Percentiles rank a stretch among this genome's conserved stretches.
Conservation (phyloP, 2,888 invertebrate genomes). For the Stictocephala bisonia region DNA sequence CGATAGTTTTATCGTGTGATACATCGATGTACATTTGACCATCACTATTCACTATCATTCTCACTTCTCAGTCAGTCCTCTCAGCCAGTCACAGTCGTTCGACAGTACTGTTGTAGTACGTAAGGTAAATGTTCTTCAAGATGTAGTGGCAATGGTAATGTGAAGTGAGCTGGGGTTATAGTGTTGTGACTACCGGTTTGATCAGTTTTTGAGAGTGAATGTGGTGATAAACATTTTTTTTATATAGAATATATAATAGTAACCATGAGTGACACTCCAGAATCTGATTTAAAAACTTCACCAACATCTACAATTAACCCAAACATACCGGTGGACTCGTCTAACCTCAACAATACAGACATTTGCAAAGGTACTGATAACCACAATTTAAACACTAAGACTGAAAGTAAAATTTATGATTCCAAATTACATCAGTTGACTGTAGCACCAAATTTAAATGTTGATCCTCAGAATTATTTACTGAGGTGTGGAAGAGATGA, state of each 20-base stretch:
- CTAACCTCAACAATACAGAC: constrained; percentile 38
- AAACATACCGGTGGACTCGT: constrained; percentile 26
- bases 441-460: constrained; percentile 62
- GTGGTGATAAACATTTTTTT: background rate
- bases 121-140: constrained; percentile 30
- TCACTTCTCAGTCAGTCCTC: no score
- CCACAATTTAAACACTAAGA: constrained; percentile 25
- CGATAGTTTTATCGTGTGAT: no score
- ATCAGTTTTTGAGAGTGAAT: background rate
- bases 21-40: no score
- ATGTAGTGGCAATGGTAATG: constrained; percentile 25
- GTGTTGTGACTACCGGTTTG: background rate
- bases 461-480: constrained; percentile 69
- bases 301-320: background rate
- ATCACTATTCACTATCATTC: no score
- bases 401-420: constrained; percentile 19
- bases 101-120: no score
- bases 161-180: background rate
- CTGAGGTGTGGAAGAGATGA: constrained; percentile 63
- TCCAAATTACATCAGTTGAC: constrained; percentile 48
- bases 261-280: constrained; percentile 28
- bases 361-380: constrained; percentile 16
- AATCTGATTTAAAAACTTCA: background rate
- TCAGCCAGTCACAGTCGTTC: no score
- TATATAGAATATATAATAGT: background rate